Conservation (phyloP, 2,888 invertebrate species). For the Xanthia togata region DNA sequence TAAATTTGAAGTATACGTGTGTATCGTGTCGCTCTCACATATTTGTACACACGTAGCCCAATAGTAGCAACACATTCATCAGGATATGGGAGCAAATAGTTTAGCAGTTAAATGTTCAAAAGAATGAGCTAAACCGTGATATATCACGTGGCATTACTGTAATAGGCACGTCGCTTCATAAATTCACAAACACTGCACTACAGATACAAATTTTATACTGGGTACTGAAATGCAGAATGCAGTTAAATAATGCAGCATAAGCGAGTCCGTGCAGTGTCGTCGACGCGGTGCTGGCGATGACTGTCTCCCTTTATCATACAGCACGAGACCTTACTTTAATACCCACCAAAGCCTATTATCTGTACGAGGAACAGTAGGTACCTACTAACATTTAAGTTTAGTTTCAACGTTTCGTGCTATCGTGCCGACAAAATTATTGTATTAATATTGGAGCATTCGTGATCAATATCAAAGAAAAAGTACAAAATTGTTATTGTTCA, state of each 20-base stretch:
- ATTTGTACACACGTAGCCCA: conserved; percentile 11
- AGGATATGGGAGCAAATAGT: conserved; percentile 9
- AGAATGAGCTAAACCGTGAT: conserved; percentile 24
- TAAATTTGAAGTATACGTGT: conserved; percentile 51
- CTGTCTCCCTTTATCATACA: conserved; percentile 69
- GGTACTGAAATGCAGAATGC: conserved; percentile 69
- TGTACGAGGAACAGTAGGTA: conserved; percentile 9
- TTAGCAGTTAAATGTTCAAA: conserved; percentile 24
- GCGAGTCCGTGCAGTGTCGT: conserved; percentile 55
- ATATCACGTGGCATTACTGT: conserved; percentile 22
- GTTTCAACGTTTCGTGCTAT: conserved; percentile 36
- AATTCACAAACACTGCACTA: conserved; percentile 51
- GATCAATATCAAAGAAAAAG: conserved; percentile 56
- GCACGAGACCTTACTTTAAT: conserved; percentile 67
- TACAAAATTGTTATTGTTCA: conserved; percentile 50
- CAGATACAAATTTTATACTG: conserved; percentile 47
- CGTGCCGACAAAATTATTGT: conserved; percentile 53
- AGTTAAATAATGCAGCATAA: conserved; percentile 77
- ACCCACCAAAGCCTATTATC: conserved; percentile 48
- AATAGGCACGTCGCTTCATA: conserved; percentile 48
- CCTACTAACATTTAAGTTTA: conserved; percentile 42
- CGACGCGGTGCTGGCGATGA: conserved; percentile 49
- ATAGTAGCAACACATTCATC: conserved; percentile 18
- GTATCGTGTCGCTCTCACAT: conserved; percentile 50
- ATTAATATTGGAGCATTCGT: conserved; percentile 52